Evolutionary conservation across 2,797 vertebrate genomes (phyloP).

Genomic region (Xenopus petersii): DNA sequence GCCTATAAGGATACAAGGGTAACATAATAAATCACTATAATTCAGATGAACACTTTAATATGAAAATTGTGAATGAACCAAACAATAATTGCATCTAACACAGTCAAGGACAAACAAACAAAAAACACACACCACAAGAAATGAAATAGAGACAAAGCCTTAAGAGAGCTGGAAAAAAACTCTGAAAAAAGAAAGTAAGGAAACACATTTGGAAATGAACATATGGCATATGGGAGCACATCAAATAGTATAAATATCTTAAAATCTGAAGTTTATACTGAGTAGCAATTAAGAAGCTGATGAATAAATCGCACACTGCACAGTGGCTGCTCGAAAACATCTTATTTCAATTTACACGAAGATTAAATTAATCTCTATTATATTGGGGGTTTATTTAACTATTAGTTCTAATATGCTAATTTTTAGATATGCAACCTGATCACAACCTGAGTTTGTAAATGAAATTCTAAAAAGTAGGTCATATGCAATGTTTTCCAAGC

Average conservation of each 20-base stretch:
- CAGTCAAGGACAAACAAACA: slow-evolving; percentile 1
- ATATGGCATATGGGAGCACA: slow-evolving; percentile 25
- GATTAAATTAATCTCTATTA: slow-evolving; percentile 45
- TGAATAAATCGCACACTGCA: slow-evolving; percentile 28
- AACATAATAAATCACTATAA: no score
- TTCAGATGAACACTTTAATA: no score
- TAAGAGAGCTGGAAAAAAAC: slow-evolving; percentile 1
- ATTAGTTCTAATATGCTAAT: slow-evolving; percentile 32
- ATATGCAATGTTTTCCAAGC: slow-evolving; percentile 14
- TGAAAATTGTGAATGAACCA: no score
- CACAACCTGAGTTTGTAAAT: slow-evolving; percentile 29
- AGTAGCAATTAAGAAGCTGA: slow-evolving; percentile 34
- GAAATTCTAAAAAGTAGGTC: slow-evolving; percentile 35
- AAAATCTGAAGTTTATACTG: slow-evolving; percentile 25
- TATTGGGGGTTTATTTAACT: slow-evolving; percentile 32
- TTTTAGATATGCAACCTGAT: slow-evolving; percentile 44
- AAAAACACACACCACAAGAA: background rate
- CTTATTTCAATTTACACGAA: slow-evolving; percentile 37
- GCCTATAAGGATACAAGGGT: no score
- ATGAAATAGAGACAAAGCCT: slow-evolving; percentile 2
- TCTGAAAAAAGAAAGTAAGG: slow-evolving; percentile 15
- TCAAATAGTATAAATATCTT: slow-evolving; percentile 16
- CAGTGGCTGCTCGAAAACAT: slow-evolving; percentile 22
- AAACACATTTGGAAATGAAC: slow-evolving; percentile 14
- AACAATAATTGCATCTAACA: no score